Evolutionary conservation across 2,113 vertebrate species (phyloP), one percentile per base, ranked within the genome.

Genomic region (Leucopsar rothschildi): DNA sequence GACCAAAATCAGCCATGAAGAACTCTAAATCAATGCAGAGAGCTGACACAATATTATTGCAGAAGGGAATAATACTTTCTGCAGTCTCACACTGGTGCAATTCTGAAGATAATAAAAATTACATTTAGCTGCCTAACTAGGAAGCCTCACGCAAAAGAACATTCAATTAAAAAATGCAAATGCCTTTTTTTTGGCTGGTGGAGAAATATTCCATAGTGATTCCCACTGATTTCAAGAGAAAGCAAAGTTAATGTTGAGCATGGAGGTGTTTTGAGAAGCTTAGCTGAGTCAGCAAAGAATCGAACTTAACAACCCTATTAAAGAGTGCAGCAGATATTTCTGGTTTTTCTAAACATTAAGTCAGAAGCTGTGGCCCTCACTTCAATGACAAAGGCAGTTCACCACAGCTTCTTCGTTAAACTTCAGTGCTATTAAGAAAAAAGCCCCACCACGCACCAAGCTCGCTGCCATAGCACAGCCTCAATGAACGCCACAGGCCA

Each of bases 161-260:
- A 95, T 79, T 79, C 68, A 83, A 96, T 85, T 97, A 93, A 95
- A 96, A 83, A 97, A 95, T 90, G 82, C 70, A 96, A 97, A 95
- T 92, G 81, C 22, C 29, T 87, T 82, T 95, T 94, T 93, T 92
- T 92, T 93, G 44, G 95, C 73, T 94, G 80, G 91, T 33, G 68
- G 73, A 91, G 81, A 96, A 94, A 94, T 71, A 95, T 93, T 92
- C 75, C 63, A 64, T 12, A 92, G 86, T 68, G 84, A 97, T 78
- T 95, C 88, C 79, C 61, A 87, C 35, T 81, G 76, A 95, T 96
- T 96, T 96, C 50, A 83, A 94, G 71, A 79, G 88, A 96, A 95
- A 93, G 75, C 53, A 94, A 93, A 93, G 92, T 86, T 69, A 92
- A n/a, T 37, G 21, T 63, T 79, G 80, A 82, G 88, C 25, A 89